phyloP scores from a whole-genome alignment of 2,113 vertebrate genomes.

The Lycocorax pyrrhopterus region DNA sequence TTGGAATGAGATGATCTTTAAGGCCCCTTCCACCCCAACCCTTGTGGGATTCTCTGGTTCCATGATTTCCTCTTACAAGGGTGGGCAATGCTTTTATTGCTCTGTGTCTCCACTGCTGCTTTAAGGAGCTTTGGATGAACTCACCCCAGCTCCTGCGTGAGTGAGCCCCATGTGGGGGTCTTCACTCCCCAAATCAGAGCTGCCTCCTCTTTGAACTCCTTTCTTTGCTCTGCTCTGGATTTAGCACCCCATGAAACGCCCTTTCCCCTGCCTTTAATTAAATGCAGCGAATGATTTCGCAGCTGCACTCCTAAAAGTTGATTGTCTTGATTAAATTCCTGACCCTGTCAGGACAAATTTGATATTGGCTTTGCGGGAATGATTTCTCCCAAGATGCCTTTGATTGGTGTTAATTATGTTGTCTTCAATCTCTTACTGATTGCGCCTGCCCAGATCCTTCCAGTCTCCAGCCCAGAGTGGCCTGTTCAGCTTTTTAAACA shows the following conservation, averaged over 20 bases:
- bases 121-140: neutral
- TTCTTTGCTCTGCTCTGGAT: fast-evolving
- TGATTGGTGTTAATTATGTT: neutral
- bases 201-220: neutral
- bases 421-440: neutral
- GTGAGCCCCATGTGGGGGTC: neutral
- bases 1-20: neutral
- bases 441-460: neutral
- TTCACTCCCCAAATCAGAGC: neutral
- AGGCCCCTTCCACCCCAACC: neutral
- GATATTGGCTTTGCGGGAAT: neutral
- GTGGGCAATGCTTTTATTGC: neutral
- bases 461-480: neutral
- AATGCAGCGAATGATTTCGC: neutral
- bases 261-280: neutral
- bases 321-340: neutral
- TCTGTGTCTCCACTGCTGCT: neutral
- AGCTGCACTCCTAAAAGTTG: neutral
- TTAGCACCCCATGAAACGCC: neutral
- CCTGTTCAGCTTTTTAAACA: neutral
- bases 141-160: neutral
- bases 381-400: neutral
- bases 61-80: neutral
- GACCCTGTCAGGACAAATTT: neutral
- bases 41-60: neutral